Base-by-base conservation (phyloP, 2,888 invertebrate genomes). In the Dolichomitus sp. region DNA sequence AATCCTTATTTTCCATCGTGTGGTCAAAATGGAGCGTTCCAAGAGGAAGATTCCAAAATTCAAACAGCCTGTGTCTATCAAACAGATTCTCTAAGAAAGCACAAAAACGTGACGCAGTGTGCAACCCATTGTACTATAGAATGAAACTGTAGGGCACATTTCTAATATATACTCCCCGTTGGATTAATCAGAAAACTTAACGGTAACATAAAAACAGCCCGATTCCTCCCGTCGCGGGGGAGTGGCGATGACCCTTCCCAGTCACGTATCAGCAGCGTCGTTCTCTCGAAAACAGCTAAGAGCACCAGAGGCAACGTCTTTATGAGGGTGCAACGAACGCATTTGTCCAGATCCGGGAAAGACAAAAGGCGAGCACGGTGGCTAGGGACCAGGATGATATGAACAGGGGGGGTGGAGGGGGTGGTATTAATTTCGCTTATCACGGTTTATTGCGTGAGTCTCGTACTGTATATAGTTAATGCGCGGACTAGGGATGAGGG, bases 351-450 rank as follows among this genome's bases (percentile, higher is more conserved):
- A 50, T 68, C 17, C 37, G 14, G 14, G n/a, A 50, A 14, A 52
- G 33, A 66, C 45, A 48, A 66, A 48, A 48, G 48, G 17, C 37
- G 9, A 9, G 61, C 0, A 3, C 37, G 27, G 19, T 2, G 37
- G 40, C 17, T 6, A 17, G 33, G 9, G 6, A n/a, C 17, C 17
- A 7, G 42, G 19, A 40, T 4, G 2, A 61, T 40, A 14, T 23
- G 45, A 37, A 50, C 19, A 19, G 12, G 30, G 17, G 68, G 7
- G 66, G 19, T 12, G 42, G 69, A 42, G 70, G 83, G 84, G 74
- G 68, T 70, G 80, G 87, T 90, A 91, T 92, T 91, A 91, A 92
- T 92, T 90, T 89, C 87, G 89, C 92, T 92, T 89, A 91, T 89
- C 86, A 86, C 83, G 88, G 90, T 92, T 92, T 92, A 92, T 92